Base-by-base conservation (phyloP, 1,140 invertebrate genomes). In the Reticulitermes speratus region DNA sequence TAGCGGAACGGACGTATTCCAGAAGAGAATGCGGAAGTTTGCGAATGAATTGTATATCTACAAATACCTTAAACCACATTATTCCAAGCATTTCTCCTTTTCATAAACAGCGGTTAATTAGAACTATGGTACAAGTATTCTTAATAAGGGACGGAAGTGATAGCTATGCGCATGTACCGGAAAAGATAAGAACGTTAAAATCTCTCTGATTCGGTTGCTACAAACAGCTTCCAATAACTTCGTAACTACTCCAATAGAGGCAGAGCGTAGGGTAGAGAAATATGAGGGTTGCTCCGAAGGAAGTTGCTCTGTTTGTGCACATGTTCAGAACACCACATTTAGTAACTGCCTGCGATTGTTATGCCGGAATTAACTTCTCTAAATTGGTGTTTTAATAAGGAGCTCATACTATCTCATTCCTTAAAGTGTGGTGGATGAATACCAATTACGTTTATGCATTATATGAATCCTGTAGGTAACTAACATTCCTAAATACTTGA, bases 161-260 rank as follows among this genome's bases (percentile, higher is more conserved):
- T n/a, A n/a, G 16, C n/a, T 75, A 5, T 75, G 65, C 14, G 7
- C 25, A 30, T 25, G 65, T 30, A 30, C 65, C 65, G 65, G 65
- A 75, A 75, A 75, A 1, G n/a, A 75, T 75, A 75, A 75, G 25
- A 75, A 75, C 65, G n/a, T n/a, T 75, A 75, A n/a, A 75, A 30
- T 75, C 1, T 75, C 65, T 30, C 25, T 75, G 65, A 1, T 75
- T 30, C n/a, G 65, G 65, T 14, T 30, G 25, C n/a, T n/a, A 19
- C n/a, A 75, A 75, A 14, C 25, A 75, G 25, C n/a, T 75, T 75
- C 65, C 65, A 75, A 75, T 75, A 75, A 75, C 65, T 75, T 75
- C 65, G 25, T 75, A n/a, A 8, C 65, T 75, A 30, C 25, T 1
- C n/a, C 65, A 7, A 30, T 75, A 30, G 9, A 75, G 65, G 65